Percentiles rank a stretch among this genome's conserved stretches.
Conservation (phyloP, 1,140 invertebrate genomes). For the Eumeta japonica region DNA sequence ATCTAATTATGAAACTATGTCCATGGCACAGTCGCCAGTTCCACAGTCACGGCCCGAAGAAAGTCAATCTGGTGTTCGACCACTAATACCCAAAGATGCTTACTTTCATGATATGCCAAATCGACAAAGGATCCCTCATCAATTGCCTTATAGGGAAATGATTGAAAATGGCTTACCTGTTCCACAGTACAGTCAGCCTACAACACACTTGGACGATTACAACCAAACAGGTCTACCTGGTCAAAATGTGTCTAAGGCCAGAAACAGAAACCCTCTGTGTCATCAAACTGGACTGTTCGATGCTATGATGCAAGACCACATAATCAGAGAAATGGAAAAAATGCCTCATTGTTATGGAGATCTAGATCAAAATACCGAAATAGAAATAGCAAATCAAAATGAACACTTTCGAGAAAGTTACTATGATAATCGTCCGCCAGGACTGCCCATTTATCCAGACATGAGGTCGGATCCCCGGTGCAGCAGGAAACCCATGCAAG, state of each 20-base stretch:
- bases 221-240: constrained; percentile 34
- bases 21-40: constrained; percentile 51
- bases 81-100: constrained; percentile 59
- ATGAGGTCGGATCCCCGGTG: constrained; percentile 29
- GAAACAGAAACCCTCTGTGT: constrained; percentile 49
- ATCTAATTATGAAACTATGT: constrained; percentile 59
- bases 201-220: constrained; percentile 29
- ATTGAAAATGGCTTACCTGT: constrained; percentile 28
- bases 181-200: constrained; percentile 25
- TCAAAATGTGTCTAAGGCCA: constrained; percentile 28
- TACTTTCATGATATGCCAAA: constrained; percentile 62
- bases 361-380: constrained; percentile 47
- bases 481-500: constrained; percentile 27
- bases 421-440: constrained; percentile 37
- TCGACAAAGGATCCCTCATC: constrained; percentile 33
- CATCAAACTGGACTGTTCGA: constrained; percentile 49
- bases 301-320: constrained; percentile 57
- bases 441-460: constrained; percentile 23
- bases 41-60: constrained; percentile 23
- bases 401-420: constrained; percentile 42
- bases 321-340: constrained; percentile 47
- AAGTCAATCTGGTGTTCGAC: constrained; percentile 5
- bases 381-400: constrained; percentile 50
- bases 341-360: constrained; percentile 53
- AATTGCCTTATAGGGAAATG: constrained; percentile 35